Conservation (phyloP, 2,113 vertebrate genomes). For the Syngnathus floridae region DNA sequence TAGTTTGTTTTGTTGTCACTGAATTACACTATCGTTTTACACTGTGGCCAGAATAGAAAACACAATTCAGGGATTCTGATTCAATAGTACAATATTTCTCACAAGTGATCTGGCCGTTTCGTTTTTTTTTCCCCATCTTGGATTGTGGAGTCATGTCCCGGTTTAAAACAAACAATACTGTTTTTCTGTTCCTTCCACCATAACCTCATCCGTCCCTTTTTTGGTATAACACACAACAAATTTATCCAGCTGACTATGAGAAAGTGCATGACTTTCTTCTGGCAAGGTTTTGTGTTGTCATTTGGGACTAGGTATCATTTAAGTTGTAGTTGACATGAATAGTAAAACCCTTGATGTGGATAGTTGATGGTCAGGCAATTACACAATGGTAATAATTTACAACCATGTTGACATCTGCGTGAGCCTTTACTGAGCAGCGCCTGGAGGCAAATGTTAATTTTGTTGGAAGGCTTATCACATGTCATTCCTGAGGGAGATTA, state of each 20-base stretch:
- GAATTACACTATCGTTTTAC: background rate
- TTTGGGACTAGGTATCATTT: conserved; percentile 1
- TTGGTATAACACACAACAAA: conserved; percentile 3
- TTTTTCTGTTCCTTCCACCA: background rate
- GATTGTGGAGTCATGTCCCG: background rate
- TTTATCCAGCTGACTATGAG: background rate
- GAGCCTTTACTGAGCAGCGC: background rate
- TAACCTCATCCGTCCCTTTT: background rate
- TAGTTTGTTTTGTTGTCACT: background rate
- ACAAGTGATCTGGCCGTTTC: background rate
- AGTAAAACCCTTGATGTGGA: background rate
- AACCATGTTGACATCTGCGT: background rate
- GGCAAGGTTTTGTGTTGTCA: background rate
- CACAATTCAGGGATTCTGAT: background rate
- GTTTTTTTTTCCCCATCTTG: background rate
- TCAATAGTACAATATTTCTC: background rate
- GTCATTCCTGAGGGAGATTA: background rate
- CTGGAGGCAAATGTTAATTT: background rate
- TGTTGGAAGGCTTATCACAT: background rate
- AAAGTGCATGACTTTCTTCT: background rate
- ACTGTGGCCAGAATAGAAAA: background rate
- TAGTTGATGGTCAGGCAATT: background rate
- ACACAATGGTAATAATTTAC: background rate
- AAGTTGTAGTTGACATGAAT: background rate
- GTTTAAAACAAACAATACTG: background rate